Evolutionary conservation across 2,113 vertebrate genomes (phyloP).

Genomic region (Ploceus nigricollis): DNA sequence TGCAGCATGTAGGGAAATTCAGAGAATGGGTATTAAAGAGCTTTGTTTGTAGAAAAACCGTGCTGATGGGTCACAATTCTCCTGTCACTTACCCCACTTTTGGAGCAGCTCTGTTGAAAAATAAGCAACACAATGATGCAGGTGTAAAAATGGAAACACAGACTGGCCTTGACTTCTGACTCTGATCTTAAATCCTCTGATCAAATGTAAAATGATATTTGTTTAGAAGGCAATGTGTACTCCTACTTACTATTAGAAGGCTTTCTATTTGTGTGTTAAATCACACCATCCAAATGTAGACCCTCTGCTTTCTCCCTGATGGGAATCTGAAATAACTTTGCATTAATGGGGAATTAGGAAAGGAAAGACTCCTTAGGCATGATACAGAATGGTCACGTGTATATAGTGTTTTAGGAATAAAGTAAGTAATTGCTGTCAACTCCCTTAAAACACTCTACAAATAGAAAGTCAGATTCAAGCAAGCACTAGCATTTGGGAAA

Average conservation of each 20-base stretch:
- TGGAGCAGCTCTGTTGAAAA: neutral
- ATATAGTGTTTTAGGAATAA: neutral
- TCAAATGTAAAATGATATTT: neutral
- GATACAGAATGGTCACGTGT: neutral
- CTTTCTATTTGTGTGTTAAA: conserved; percentile 32
- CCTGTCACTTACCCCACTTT: neutral
- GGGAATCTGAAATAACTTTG: neutral
- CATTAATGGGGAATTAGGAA: neutral
- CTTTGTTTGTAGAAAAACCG: conserved; percentile 48
- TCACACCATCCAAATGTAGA: conserved; percentile 8
- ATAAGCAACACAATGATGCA: neutral
- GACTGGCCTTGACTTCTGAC: neutral
- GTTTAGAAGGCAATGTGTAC: neutral
- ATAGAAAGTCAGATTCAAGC: neutral
- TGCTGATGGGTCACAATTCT: neutral
- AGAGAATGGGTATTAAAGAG: conserved; percentile 6
- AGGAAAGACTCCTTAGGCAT: neutral
- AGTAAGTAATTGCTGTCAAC: neutral
- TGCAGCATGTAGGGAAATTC: conserved; percentile 3
- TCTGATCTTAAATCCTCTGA: neutral
- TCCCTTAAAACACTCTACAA: neutral
- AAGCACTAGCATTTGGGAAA: neutral
- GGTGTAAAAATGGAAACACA: neutral
- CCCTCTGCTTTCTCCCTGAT: neutral
- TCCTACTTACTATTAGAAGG: neutral